Evolutionary conservation across 1,140 invertebrate genomes (phyloP), one percentile per base, ranked within the genome.

Genomic region (Anoplophora glabripennis): DNA sequence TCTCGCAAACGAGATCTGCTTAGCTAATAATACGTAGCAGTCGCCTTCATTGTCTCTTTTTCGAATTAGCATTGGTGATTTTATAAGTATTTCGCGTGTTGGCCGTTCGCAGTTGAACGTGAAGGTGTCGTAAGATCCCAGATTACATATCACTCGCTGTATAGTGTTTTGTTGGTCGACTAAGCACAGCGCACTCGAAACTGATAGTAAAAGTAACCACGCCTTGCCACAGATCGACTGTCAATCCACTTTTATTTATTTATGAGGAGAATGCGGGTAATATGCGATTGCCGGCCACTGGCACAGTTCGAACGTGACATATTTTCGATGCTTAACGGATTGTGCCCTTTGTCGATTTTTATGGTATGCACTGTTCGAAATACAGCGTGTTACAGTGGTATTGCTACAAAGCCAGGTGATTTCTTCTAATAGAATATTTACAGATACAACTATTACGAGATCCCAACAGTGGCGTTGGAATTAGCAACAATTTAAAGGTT

Each of bases 201-300:
- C 52, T 48, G 61, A 61, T 67, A 61, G 62, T 61, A 63, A 67
- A 67, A 64, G 58, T 61, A 53, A 59, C 51, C 63, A 65, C 63
- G 60, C 63, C 63, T 53, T 65, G 63, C 44, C 38, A 45, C 54
- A 44, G 46, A 57, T 61, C 58, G 58, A 54, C 40, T 45, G 58
- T 55, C 59, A 61, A 54, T 47, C 53, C 52, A 47, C 46, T 48
- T 61, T 57, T 61, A 56, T 55, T 61, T 61, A 48, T 61, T 56
- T 56, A 56, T 44, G 42, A 46, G 18, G 54, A 44, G 36, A 42
- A 35, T 47, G 45, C 54, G 41, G 45, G 40, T 53, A 40, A 15
- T 53, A 42, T 41, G 38, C 15, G 38, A 12, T 41, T 12, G 15
- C 3, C 4, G 38, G 7, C 38, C n/a, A 7, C n/a, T 15, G 15